Conservation (phyloP, 2,888 invertebrate genomes). For the Drosophila fungiperda region DNA sequence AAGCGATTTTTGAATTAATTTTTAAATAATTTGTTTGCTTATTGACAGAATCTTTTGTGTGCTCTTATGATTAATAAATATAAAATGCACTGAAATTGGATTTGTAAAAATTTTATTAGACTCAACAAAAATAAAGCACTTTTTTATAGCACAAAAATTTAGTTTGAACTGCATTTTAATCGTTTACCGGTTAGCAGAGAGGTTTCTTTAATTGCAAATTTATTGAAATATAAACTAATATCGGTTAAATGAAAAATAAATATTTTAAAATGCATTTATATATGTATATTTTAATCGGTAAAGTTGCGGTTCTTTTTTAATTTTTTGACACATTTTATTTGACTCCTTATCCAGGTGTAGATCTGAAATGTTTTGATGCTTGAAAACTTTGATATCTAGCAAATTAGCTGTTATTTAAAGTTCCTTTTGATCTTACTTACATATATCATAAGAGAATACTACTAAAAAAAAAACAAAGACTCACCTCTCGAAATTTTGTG, state of each 20-base stretch:
- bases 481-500: background rate
- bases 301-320: fast-evolving
- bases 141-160: background rate
- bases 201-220: background rate
- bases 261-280: background rate
- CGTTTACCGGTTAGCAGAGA: fast-evolving
- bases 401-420: background rate
- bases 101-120: background rate
- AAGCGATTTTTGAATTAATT: constrained; percentile 46
- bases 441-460: background rate
- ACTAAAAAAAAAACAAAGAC: background rate
- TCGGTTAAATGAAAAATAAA: background rate
- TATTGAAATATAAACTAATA: background rate
- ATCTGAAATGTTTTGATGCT: background rate
- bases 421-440: background rate
- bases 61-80: constrained; percentile 30
- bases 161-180: too few relatives aligned
- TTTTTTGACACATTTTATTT: fast-evolving
- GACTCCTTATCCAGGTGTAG: background rate
- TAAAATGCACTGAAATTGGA: background rate
- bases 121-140: background rate
- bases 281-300: background rate
- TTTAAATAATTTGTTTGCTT: constrained; percentile 57
- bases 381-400: background rate
- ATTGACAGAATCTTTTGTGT: constrained; percentile 16